Base-by-base conservation (phyloP, 2,888 invertebrate species). In the Euclidia mi region DNA sequence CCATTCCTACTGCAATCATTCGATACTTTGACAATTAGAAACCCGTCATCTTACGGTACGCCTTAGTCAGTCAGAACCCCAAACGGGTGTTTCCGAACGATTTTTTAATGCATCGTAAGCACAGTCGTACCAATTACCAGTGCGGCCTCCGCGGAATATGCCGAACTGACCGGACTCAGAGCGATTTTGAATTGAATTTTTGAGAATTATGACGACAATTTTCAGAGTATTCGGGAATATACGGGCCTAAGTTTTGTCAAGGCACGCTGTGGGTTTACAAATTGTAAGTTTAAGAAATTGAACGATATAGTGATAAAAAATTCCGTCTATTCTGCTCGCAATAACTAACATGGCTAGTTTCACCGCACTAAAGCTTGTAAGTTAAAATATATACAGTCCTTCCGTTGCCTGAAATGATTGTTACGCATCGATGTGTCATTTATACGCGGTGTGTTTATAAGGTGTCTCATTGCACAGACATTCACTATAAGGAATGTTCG, bases 121-220 rank as follows among this genome's bases (percentile, higher is more conserved):
- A 78, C 78, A 74, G 78, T 78, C 83, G 82, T 81, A 82, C 82
- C 89, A 90, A 91, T 91, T 91, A 90, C 87, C 75, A 81, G 82
- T 73, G 66, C 73, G 79, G 77, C 56, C 76, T 43, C 59, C 60
- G 63, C 68, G 75, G 79, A 81, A 82, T 82, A 84, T 80, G 78
- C 79, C 69, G 65, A 65, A 76, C 79, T 82, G 81, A 77, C 79
- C 83, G 64, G 65, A 75, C 79, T 81, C 74, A 59, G 79, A 87
- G 79, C 82, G 83, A 82, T 87, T 90, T 88, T 86, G 88, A 89
- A 90, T 89, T 89, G 89, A 88, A 89, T 89, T 83, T 80, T 79
- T 59, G 73, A 78, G 82, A 85, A 89, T 86, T 85, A 87, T 85
- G 81, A 78, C 81, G 81, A 82, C 85, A 80, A 84, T 85, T 87